Base-by-base conservation (phyloP, 2,888 invertebrate species). In the Xanthorhoe spadicearia region DNA sequence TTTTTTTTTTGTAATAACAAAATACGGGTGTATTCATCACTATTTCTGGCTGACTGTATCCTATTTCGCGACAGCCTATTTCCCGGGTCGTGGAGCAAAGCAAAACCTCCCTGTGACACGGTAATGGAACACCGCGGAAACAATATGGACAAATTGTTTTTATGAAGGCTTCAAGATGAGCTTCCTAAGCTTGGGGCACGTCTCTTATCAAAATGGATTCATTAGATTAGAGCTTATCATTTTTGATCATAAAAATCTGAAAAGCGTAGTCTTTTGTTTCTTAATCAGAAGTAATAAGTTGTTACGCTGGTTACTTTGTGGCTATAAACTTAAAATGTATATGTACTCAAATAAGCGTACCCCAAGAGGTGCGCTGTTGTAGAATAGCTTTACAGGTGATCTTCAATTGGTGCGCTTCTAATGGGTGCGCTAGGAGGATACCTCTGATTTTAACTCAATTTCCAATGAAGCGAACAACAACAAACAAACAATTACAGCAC, bases 41-140 rank as follows among this genome's bases (percentile, higher is more conserved):
- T 61, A 57, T 67, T 69, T 69, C 66, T 60, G 38, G 53, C 56
- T 58, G 15, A 65, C 60, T 68, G 64, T 69, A 51, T 61, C 61
- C 61, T 60, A 66, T 68, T 70, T 68, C 61, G 60, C 64, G 38
- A 64, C 60, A 70, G 68, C 61, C 60, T 66, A 65, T 68, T 68
- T 73, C 67, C 65, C 67, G 67, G 64, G 50, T 62, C 54, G 32
- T 49, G 61, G 32, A 23, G 54, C 63, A 59, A 55, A 51, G 48
- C 55, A 59, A 10, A 32, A 51, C 3, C 54, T 50, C 13, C 48
- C 19, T 57, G 58, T 61, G 48, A 61, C n/a, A 10, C 50, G 51
- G 53, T 64, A 50, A 61, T 53, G 43, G 53, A 66, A 51, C 8
- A n/a, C 32, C 46, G 46, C 28, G 43, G 59, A 19, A 46, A 56